These are phyloP conservation scores for Pristionchus japonicus DNA, from an alignment of 2,888 invertebrate genomes.

Conservation along the genomic window DNA sequence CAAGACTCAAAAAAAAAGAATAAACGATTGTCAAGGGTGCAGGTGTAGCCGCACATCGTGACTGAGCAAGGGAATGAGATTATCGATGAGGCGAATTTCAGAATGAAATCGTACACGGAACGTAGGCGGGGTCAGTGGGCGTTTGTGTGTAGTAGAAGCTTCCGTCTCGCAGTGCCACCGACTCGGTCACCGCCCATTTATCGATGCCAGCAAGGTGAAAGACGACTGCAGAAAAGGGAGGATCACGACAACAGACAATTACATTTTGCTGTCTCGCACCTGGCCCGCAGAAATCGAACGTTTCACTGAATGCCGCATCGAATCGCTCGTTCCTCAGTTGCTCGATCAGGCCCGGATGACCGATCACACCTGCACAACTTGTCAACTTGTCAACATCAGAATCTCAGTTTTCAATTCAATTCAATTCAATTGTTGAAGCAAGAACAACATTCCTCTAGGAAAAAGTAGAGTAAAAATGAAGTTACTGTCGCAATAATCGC, in stretches of 20 bases:
- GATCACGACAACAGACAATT: too few relatives aligned
- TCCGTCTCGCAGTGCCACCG: not conserved
- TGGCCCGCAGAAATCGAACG: not conserved
- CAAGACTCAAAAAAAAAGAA: too few relatives aligned
- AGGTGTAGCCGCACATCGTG: too few relatives aligned
- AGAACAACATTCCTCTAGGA: too few relatives aligned
- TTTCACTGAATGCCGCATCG: not conserved
- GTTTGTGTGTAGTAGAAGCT: not conserved
- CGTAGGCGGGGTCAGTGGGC: not conserved
- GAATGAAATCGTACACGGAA: not conserved
- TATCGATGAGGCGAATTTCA: not conserved
- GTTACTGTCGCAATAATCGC: too few relatives aligned
- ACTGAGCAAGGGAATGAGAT: too few relatives aligned
- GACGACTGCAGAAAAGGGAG: not conserved
- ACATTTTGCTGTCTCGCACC: too few relatives aligned
- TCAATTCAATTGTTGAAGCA: too few relatives aligned
- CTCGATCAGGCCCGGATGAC: not conserved
- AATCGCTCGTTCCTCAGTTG: not conserved
- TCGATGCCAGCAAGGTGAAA: not conserved
- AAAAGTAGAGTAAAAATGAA: too few relatives aligned
- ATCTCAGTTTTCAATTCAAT: too few relatives aligned
- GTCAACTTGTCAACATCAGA: too few relatives aligned
- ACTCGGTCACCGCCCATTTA: not conserved
- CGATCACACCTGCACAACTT: not conserved
- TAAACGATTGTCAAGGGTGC: not conserved